Percentiles rank a stretch among this genome's conserved stretches.
Evolutionary conservation across 2,888 invertebrate genomes (phyloP).

Genomic region (Leptinotarsa juncta): DNA sequence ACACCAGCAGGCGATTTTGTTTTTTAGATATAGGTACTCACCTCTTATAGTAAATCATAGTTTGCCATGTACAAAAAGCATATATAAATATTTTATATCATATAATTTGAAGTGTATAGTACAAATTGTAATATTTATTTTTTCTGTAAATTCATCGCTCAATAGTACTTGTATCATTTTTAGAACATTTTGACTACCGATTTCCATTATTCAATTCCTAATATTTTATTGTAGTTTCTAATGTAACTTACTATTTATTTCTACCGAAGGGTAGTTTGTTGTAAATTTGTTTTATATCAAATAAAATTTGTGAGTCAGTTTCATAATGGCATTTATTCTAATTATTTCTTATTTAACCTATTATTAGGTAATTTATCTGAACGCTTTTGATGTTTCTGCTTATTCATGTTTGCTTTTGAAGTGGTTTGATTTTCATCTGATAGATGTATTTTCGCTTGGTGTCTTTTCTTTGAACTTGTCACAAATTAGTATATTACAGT

Average conservation of each 20-base stretch:
- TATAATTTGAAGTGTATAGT: slow-evolving; percentile 28
- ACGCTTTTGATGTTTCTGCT: too few species aligned
- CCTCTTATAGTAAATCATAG: slow-evolving; percentile 19
- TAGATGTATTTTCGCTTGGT: too few species aligned
- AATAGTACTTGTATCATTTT: slow-evolving; percentile 1
- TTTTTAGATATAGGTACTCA: slow-evolving; percentile 21
- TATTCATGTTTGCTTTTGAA: too few species aligned
- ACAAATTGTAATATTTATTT: slow-evolving; percentile 35
- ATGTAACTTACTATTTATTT: slow-evolving; percentile 21
- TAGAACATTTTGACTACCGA: neutral
- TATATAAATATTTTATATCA: slow-evolving; percentile 22
- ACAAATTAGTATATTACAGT: too few species aligned
- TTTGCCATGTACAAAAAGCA: slow-evolving; percentile 25
- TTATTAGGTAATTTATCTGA: too few species aligned
- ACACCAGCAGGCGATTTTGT: neutral
- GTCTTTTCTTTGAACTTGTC: too few species aligned
- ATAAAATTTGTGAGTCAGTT: neutral
- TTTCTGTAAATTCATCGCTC: slow-evolving; percentile 1
- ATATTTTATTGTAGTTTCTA: neutral
- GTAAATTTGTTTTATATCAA: neutral
- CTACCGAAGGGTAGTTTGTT: neutral
- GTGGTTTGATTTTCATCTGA: too few species aligned
- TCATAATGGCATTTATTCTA: neutral
- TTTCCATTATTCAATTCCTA: neutral
- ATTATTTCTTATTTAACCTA: neutral